Base-by-base conservation (phyloP, 1,140 invertebrate species). In the Hyles euphorbiae region DNA sequence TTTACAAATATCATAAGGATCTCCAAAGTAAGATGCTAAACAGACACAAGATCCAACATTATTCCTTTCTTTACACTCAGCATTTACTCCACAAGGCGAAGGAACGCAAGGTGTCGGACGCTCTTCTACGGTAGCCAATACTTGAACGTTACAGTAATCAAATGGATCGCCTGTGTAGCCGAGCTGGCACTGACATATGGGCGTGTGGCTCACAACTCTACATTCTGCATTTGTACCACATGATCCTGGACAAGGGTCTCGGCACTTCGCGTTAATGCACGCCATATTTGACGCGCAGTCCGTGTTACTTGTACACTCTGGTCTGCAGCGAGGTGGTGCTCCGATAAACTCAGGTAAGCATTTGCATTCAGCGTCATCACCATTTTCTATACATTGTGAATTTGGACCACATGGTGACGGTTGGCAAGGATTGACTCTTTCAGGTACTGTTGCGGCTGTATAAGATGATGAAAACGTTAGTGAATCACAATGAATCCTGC, bases 51-150 rank as follows among this genome's bases (percentile, higher is more conserved):
- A 92, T 57, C 94, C 91, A 66, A 93, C 88, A 74, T 88, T 86
- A 34, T 90, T 89, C 62, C 88, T 82, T 61, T 92, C 91, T 33
- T 89, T 90, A 65, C 95, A 96, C 63, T 91, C 83, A 1, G 94
- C 92, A 75, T 95, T 95, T 4, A 91, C 83, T 58, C 94, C 94
- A 74, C 95, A 95, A 0, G 94, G 94, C 22, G 93, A 94, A 12
- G 94, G 94, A 56, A 91, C 81, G 74, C 94, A 95, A 0, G 94
- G 94, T 61, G 91, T 91, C n/a, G 78, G 77, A 6, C 83, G 78
- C 58, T 90, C 89, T 69, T 80, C 89, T 77, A 72, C 74, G 45
- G 60, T 80, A 78, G 78, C 81, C 82, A 68, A 76, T 67, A 75
- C 68, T 83, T 70, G 72, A 46, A 90, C 81, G 46, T 78, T 81